Percentiles rank a stretch among this genome's conserved stretches.
phyloP scores from a whole-genome alignment of 2,113 vertebrate genomes.

The Hemiscyllium ocellatum region DNA sequence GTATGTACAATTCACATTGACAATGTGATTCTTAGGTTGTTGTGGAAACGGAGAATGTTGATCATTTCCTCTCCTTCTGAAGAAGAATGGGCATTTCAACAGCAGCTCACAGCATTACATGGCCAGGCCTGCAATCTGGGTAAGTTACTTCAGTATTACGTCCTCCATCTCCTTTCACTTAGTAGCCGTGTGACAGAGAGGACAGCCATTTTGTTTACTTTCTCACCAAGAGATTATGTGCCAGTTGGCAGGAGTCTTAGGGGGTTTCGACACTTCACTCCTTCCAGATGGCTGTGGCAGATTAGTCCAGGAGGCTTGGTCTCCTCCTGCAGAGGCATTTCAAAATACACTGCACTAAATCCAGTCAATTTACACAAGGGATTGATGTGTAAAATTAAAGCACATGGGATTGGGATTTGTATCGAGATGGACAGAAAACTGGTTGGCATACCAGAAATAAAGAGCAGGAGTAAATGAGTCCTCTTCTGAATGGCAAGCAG shows the following conservation, averaged over 20 bases:
- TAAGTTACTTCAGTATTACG: slow-evolving; percentile 40
- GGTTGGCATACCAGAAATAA: no score
- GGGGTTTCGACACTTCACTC: neutral
- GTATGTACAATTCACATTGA: neutral
- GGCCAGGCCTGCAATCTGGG: slow-evolving; percentile 63
- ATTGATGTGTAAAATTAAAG: neutral
- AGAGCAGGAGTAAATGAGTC: no score
- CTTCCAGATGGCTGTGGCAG: neutral
- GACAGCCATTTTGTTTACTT: neutral
- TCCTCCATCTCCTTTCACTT: neutral
- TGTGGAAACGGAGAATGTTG: slow-evolving; percentile 62
- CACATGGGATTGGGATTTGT: no score
- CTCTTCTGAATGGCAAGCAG: no score
- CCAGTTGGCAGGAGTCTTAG: neutral
- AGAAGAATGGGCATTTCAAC: slow-evolving; percentile 63
- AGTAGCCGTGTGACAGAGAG: neutral
- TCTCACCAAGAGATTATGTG: neutral
- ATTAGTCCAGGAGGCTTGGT: neutral
- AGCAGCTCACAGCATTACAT: slow-evolving; percentile 58
- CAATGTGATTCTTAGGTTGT: slow-evolving; percentile 51
- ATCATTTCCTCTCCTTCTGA: slow-evolving; percentile 59
- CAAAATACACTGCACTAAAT: neutral
- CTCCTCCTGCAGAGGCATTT: neutral
- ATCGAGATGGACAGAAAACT: neutral
- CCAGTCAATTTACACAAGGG: neutral